These are phyloP conservation scores for Forbesichthys agassizii DNA, from an alignment of 2,113 vertebrate species.

Conservation along the genomic window DNA sequence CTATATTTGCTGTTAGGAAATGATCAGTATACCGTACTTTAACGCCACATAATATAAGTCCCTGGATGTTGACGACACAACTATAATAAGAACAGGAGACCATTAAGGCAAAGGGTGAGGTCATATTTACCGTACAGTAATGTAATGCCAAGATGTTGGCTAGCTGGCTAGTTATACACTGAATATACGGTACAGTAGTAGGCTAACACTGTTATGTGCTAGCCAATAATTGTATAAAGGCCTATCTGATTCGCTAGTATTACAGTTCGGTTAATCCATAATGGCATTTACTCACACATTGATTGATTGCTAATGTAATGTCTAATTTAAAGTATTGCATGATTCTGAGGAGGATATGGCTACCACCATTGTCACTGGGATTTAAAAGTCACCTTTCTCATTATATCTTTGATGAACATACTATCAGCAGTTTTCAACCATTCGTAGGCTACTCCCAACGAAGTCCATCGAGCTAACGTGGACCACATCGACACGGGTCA, in stretches of 20 bases:
- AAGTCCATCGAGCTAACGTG: too few species aligned
- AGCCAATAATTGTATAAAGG: background rate
- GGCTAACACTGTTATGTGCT: background rate
- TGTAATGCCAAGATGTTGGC: slow-evolving; percentile 28
- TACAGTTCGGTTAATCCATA: background rate
- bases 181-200: background rate
- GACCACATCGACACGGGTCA: too few species aligned
- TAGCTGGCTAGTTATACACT: background rate
- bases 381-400: too few species aligned
- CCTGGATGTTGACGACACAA: slow-evolving; percentile 38
- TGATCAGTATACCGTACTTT: slow-evolving; percentile 9
- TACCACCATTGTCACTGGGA: too few species aligned
- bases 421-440: too few species aligned
- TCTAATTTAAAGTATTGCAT: too few species aligned
- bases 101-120: slow-evolving; percentile 61
- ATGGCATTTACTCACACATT: background rate
- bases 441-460: too few species aligned
- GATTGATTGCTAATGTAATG: too few species aligned
- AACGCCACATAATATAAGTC: background rate
- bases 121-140: background rate
- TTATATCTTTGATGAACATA: too few species aligned
- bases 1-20: background rate
- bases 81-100: slow-evolving; percentile 23
- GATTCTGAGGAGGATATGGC: too few species aligned
- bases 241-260: background rate